Evolutionary conservation across 2,113 vertebrate species (phyloP).

Genomic region (Helogale parvula): DNA sequence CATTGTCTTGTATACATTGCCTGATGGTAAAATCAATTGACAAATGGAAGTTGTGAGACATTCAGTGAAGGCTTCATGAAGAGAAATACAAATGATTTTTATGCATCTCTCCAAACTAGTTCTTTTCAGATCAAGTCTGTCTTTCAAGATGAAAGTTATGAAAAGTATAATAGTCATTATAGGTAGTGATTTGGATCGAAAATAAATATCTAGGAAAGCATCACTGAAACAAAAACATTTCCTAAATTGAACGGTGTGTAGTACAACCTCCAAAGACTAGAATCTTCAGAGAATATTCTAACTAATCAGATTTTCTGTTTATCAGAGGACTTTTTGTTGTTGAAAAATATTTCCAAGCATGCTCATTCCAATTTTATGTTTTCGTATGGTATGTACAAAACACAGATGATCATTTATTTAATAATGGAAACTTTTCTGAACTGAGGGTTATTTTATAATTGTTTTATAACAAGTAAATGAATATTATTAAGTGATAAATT

Average conservation of each 20-base stretch:
- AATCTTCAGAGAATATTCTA: conserved; percentile 8
- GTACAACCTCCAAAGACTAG: conserved; percentile 31
- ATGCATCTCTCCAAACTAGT: conserved; percentile 10
- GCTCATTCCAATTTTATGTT: not conserved
- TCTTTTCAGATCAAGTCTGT: conserved; percentile 41
- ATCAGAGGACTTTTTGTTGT: not conserved
- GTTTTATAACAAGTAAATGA: not conserved
- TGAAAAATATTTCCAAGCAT: not conserved
- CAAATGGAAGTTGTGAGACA: conserved; percentile 58
- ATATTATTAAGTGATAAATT: conserved; percentile 9
- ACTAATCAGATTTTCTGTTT: conserved; percentile 52
- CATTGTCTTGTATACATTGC: conserved; percentile 54
- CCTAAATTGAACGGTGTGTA: conserved; percentile 52
- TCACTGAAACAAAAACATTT: conserved; percentile 55
- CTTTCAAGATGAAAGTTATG: conserved; percentile 41
- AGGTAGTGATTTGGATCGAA: not conserved
- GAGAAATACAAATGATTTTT: conserved; percentile 24
- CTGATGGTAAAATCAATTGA: conserved; percentile 62
- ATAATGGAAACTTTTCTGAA: not conserved
- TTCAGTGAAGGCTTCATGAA: not conserved
- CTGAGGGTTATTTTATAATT: not conserved
- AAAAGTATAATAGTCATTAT: conserved; percentile 20
- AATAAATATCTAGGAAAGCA: conserved; percentile 20
- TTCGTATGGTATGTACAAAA: not conserved
- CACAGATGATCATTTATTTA: not conserved